Evolutionary conservation across 2,797 vertebrate genomes (phyloP).

Genomic region (Sebastes variabilis): DNA sequence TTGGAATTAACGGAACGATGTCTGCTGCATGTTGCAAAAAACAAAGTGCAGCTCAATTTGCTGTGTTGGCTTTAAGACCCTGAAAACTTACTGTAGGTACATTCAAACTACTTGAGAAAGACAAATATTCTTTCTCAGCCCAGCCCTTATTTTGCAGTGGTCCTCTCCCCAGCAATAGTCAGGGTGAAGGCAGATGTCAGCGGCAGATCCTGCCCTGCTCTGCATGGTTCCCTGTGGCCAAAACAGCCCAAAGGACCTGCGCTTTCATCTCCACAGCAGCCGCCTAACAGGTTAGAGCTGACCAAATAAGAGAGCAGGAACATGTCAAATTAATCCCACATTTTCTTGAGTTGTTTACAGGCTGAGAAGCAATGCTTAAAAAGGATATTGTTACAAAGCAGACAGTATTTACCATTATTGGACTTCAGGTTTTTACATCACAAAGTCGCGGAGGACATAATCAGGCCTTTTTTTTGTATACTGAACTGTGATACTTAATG

Average conservation of each 20-base stretch:
- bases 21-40: constrained; percentile 1
- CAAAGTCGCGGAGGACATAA: neutral
- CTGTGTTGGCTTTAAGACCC: neutral
- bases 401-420: neutral
- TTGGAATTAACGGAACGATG: neutral
- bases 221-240: constrained; percentile 30
- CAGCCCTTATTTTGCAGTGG: constrained; percentile 34
- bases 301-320: constrained; percentile 46
- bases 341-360: constrained; percentile 6
- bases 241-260: constrained; percentile 37
- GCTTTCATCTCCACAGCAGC: constrained; percentile 70
- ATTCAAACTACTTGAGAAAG: neutral
- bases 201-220: constrained; percentile 42
- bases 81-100: neutral
- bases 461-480: neutral
- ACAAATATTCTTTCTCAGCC: constrained; percentile 1
- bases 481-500: neutral
- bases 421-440: neutral
- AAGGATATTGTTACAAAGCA: neutral
- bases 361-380: neutral
- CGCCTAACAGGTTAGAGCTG: constrained; percentile 43
- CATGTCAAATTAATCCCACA: constrained; percentile 57
- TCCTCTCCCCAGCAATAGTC: constrained; percentile 27
- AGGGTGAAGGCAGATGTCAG: constrained; percentile 51
- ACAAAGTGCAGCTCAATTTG: neutral